Evolutionary conservation across 1,140 invertebrate genomes (phyloP).

Genomic region (Acyrthosiphon pisum): DNA sequence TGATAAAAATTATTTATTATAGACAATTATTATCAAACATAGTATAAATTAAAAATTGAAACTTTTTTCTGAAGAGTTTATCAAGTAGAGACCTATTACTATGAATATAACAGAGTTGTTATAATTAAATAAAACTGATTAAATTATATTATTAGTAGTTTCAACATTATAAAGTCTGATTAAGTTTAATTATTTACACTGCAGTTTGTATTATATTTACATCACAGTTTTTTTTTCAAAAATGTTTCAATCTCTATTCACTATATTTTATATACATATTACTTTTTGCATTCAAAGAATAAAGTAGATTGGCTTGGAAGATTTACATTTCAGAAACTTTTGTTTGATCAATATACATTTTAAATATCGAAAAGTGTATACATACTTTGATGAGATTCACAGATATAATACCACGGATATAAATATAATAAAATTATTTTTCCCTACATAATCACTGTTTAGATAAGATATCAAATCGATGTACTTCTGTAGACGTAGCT

Average conservation of each 20-base stretch:
- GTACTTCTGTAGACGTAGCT: too few species aligned
- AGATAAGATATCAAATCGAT: too few species aligned
- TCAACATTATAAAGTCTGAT: background rate
- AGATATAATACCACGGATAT: background rate
- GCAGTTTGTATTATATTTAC: background rate
- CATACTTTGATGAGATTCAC: background rate
- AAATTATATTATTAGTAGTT: background rate
- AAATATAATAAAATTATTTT: background rate
- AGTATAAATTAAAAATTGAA: background rate
- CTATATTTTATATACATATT: background rate
- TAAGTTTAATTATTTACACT: background rate
- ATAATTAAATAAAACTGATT: background rate
- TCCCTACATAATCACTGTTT: too few species aligned
- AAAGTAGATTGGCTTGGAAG: background rate
- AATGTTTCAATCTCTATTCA: background rate
- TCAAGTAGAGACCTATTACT: background rate
- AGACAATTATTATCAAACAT: background rate
- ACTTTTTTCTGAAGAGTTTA: background rate
- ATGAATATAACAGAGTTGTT: background rate
- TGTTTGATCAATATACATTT: background rate
- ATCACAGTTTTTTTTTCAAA: background rate
- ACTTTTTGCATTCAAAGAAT: background rate
- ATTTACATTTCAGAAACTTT: slow-evolving; percentile 2
- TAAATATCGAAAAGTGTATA: background rate
- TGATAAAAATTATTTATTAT: background rate